These are phyloP conservation scores for Stichodactyla mertensii DNA, from an alignment of 64 coral and sea anemone genomes.

Conservation along the genomic window DNA sequence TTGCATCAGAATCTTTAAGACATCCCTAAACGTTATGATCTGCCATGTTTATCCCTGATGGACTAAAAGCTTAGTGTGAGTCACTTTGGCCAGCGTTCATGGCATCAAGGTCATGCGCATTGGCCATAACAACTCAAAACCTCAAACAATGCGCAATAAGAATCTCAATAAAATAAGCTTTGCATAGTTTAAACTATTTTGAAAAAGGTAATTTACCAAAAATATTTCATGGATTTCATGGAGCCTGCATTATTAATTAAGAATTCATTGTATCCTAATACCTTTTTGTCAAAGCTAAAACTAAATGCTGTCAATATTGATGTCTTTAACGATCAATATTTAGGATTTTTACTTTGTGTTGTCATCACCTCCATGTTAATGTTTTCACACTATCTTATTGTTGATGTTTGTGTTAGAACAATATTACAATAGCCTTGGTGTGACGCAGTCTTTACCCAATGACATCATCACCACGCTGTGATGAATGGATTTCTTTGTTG, in stretches of 20 bases:
- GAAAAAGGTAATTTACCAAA: neutral
- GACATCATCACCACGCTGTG: neutral
- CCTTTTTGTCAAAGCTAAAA: no score
- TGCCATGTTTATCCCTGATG: no score
- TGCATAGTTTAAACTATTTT: neutral
- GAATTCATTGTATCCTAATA: no score
- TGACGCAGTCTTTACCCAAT: neutral
- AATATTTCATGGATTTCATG: neutral
- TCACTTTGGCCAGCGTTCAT: neutral
- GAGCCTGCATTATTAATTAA: no score
- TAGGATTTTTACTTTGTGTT: neutral
- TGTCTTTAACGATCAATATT: no score
- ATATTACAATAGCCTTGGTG: neutral
- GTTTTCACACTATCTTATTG: neutral
- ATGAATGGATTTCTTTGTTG: neutral
- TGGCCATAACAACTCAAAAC: neutral
- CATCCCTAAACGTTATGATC: no score
- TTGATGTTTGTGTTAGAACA: neutral
- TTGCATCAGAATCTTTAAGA: no score
- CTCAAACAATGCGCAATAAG: neutral
- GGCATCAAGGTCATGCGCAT: neutral
- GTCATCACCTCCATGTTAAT: neutral
- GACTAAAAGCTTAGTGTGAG: no score
- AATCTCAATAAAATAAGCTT: neutral
- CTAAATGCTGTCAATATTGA: no score